Evolutionary conservation across 2,797 vertebrate genomes (phyloP).

Genomic region (Chrysocyon brachyurus): DNA sequence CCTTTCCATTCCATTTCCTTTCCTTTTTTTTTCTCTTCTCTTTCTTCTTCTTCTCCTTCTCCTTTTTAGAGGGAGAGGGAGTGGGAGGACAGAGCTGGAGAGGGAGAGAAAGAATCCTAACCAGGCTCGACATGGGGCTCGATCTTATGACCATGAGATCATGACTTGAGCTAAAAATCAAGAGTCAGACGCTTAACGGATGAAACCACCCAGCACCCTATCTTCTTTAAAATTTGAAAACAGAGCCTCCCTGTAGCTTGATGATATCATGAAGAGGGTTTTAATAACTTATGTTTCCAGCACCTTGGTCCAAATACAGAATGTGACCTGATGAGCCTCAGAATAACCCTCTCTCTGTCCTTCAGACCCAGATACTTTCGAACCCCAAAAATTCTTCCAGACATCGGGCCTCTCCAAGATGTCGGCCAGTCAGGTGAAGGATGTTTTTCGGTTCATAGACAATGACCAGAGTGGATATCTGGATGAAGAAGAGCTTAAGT

Average conservation of each 20-base stretch:
- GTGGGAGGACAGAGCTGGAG: neutral
- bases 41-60: neutral
- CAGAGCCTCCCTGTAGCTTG: neutral
- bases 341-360: constrained; percentile 66
- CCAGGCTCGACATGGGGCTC: neutral
- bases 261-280: neutral
- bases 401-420: constrained; percentile 96
- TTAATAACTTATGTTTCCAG: neutral
- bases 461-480: constrained; percentile 96
- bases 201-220: neutral
- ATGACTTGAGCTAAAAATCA: neutral
- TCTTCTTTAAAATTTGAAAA: neutral
- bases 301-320: neutral
- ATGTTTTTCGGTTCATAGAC: constrained; percentile 95
- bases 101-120: neutral
- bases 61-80: neutral
- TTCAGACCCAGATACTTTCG: constrained; percentile 96
- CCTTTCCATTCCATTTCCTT: neutral
- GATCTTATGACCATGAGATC: neutral
- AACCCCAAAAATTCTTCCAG: constrained; percentile 97
- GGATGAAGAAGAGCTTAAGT: constrained; percentile 97
- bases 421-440: constrained; percentile 93
- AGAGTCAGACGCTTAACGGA: neutral
- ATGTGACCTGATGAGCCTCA: neutral
- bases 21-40: neutral